Evolutionary conservation across 2,888 invertebrate species (phyloP), one percentile per base, ranked within the genome.

Genomic region (Ctenicera cuprea): DNA sequence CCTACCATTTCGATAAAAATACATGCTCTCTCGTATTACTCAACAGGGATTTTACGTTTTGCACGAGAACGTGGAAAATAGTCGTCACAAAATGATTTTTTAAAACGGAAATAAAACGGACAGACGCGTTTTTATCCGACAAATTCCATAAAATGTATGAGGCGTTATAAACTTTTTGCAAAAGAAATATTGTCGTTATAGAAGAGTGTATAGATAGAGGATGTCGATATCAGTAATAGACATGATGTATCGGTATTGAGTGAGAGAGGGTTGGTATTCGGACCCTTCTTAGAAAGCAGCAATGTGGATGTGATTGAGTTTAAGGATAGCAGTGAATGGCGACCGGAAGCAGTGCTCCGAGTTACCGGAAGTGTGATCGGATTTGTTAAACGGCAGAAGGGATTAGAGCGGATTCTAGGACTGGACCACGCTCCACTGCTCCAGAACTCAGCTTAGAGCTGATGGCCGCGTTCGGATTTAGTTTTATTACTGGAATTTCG

Each of bases 381-480:
- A 85, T 85, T 85, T 85, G 84, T 82, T 85, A 85, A 85, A 85
- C 84, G 82, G 84, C 82, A 82, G 82, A 83, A 82, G 82, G 83
- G 85, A 85, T 85, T 84, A 85, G 80, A 83, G 80, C 74, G 81
- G 83, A 83, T 83, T 80, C 81, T 74, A 72, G 75, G 50, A 77
- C 79, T 77, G 81, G 82, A 81, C 82, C 76, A 80, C 78, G 80
- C 80, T 81, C 76, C 76, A 78, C 73, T 78, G 79, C 80, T 78
- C 71, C 77, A 74, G 74, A 80, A 81, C 80, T 78, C 69, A 78
- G 82, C 80, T 82, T 82, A 81, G 75, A 75, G 78, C 78, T 77
- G 79, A 78, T 79, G 78, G 80, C 77, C 78, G 80, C 78, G 77
- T 78, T 79, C 62, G 79, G 80, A 81, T 80, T 79, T 79, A 79